A percentile compares a stretch with the other conserved stretches of the same genome.
phyloP scores from a whole-genome alignment of 1,140 invertebrate genomes.

The Lasioglossum albipes region DNA sequence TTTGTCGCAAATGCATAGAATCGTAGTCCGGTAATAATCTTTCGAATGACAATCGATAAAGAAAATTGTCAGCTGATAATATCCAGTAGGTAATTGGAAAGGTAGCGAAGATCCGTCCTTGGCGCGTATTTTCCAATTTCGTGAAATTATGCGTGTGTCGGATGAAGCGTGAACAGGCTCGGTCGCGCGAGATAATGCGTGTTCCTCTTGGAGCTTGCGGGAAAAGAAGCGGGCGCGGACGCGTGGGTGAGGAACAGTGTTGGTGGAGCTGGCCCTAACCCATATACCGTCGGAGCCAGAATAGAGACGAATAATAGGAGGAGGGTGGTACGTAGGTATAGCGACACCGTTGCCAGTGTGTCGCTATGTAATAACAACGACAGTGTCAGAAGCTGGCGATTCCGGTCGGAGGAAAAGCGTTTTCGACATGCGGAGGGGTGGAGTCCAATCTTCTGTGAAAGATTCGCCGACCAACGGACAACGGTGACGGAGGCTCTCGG shows the following conservation, averaged over 20 bases:
- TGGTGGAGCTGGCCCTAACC: slow-evolving; percentile 73
- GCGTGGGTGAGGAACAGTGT: slow-evolving; percentile 63
- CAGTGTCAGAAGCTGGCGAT: slow-evolving; percentile 1
- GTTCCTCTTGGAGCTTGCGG: slow-evolving; percentile 31
- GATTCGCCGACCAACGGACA: not conserved
- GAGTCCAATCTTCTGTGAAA: not conserved
- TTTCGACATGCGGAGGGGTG: not conserved
- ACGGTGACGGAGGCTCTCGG: too few species aligned
- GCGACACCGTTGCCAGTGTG: slow-evolving; percentile 18
- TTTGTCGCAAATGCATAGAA: too few species aligned
- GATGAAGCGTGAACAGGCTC: slow-evolving; percentile 7
- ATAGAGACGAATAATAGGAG: slow-evolving; percentile 63
- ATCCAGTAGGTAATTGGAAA: too few species aligned
- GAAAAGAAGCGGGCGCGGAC: slow-evolving; percentile 41
- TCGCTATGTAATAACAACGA: slow-evolving; percentile 10
- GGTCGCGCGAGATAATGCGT: not conserved
- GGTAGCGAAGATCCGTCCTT: too few species aligned
- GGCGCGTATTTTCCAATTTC: not conserved
- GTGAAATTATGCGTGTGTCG: not conserved
- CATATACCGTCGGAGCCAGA: slow-evolving; percentile 67
- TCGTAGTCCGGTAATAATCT: too few species aligned
- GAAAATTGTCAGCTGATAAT: too few species aligned
- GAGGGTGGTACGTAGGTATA: slow-evolving; percentile 16
- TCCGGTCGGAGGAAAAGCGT: not conserved
- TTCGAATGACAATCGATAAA: too few species aligned